phyloP scores from a whole-genome alignment of 2,797 vertebrate species.

The Anas capensis region DNA sequence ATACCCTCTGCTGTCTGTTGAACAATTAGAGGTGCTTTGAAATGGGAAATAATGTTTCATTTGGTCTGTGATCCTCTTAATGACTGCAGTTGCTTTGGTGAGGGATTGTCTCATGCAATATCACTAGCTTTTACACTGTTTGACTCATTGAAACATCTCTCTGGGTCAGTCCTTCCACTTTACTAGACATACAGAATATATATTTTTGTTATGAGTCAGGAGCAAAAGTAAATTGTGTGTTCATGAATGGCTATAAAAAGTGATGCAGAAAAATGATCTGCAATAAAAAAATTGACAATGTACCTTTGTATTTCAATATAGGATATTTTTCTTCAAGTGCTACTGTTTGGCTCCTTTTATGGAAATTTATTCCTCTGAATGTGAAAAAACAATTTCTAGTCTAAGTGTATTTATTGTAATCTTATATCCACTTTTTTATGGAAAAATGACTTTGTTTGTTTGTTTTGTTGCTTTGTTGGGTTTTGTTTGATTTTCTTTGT shows the following conservation, averaged over 20 bases:
- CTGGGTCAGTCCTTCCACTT: neutral
- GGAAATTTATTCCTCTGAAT: neutral
- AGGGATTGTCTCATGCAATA: neutral
- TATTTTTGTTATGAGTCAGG: neutral
- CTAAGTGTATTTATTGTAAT: neutral
- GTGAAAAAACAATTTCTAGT: neutral
- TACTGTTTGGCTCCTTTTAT: neutral
- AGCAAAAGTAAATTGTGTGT: neutral
- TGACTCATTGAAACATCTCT: neutral
- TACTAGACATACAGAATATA: neutral
- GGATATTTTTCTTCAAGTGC: neutral
- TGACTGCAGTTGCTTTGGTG: neutral
- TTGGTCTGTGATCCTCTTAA: neutral
- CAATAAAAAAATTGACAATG: neutral
- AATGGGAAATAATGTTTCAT: neutral
- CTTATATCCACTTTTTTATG: neutral
- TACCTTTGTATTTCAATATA: neutral
- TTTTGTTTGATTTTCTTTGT: too few relatives aligned
- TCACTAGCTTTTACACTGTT: neutral
- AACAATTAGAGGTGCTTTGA: neutral
- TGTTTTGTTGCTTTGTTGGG: too few relatives aligned
- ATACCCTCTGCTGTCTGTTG: neutral
- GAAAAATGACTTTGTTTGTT: neutral
- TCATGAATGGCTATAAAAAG: neutral
- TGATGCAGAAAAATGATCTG: neutral